Evolutionary conservation across 1,140 invertebrate species (phyloP), one percentile per base, ranked within the genome.

Genomic region (Drosophila kikkawai): DNA sequence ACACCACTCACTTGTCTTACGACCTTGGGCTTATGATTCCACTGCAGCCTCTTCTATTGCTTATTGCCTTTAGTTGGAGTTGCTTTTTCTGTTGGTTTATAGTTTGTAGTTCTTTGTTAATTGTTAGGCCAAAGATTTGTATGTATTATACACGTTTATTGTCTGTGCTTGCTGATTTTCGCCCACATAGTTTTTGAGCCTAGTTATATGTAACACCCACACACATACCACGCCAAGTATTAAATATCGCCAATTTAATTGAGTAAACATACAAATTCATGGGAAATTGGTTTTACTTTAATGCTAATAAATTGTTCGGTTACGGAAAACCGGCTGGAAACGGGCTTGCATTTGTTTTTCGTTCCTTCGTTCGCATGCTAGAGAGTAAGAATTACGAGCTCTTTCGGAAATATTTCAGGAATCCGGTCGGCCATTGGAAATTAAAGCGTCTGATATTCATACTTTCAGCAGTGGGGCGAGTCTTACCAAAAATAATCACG

Each of bases 401-500:
- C n/a, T 51, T 59, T 66, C 53, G 19, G 48, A 67, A 75, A 53
- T 45, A 41, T 76, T 76, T 44, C 73, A 57, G 51, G 37, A 39
- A 42, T 59, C 37, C 22, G 42, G 53, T 17, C 48, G 32, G 32
- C 66, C 53, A 50, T n/a, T 73, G 45, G 55, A 74, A 15, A 60
- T 37, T 56, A 56, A 74, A 73, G 66, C 42, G 47, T 60, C 29
- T 39, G 37, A 60, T 42, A 26, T 90, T 65, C 55, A 57, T 77
- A 69, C 29, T 80, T 86, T 58, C 71, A 84, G 82, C 80, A 17
- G 59, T 76, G 34, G 59, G 56, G 60, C 39, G 53, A 66, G 58
- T 34, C 60, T 69, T 60, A 65, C 58, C 42, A 67, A 82, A 80
- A 57, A 60, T 59, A 42, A n/a, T 56, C 42, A 59, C 59, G 44